phyloP scores from a whole-genome alignment of 2,113 vertebrate genomes.

The Datnioides undecimradiatus region DNA sequence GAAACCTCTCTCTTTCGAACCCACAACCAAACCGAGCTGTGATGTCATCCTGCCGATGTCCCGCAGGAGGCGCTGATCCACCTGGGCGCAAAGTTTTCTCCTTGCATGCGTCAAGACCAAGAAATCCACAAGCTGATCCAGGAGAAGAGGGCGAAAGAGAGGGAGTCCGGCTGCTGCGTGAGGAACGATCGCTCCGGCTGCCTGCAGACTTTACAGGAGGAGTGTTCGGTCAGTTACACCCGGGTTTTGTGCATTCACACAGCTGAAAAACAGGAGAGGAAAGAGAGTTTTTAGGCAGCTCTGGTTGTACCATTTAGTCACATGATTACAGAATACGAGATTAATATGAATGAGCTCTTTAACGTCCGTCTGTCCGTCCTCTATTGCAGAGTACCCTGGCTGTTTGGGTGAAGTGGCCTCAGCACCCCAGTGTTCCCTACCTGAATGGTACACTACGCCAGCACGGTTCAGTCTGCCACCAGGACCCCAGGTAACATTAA shows the following conservation, averaged over 20 bases:
- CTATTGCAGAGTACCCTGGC: conserved; percentile 90
- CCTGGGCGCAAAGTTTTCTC: conserved; percentile 97
- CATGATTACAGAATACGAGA: not conserved
- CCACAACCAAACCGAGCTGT: not conserved
- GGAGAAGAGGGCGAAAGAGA: conserved; percentile 86
- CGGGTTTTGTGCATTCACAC: too few species aligned
- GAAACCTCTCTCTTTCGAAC: too few species aligned
- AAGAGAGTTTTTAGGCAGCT: too few species aligned
- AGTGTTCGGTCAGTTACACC: conserved; percentile 96
- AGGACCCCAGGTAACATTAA: conserved; percentile 90
- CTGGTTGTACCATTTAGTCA: not conserved
- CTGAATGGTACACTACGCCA: conserved; percentile 86
- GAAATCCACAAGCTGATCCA: conserved; percentile 92
- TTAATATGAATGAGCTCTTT: not conserved
- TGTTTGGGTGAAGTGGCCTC: conserved; percentile 97
- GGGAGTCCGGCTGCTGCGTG: conserved; percentile 95
- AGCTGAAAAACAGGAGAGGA: too few species aligned
- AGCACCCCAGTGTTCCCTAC: conserved; percentile 87
- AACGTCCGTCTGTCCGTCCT: not conserved
- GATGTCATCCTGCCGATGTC: not conserved
- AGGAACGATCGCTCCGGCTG: conserved; percentile 96
- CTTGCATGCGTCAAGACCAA: conserved; percentile 95
- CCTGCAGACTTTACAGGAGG: conserved; percentile 93
- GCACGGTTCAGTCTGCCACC: conserved; percentile 93
- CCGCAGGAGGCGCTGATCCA: conserved; percentile 95